A percentile compares a stretch with the other conserved stretches of the same genome.
Conservation (phyloP, 2,113 vertebrate genomes). For the Saccopteryx bilineata region DNA sequence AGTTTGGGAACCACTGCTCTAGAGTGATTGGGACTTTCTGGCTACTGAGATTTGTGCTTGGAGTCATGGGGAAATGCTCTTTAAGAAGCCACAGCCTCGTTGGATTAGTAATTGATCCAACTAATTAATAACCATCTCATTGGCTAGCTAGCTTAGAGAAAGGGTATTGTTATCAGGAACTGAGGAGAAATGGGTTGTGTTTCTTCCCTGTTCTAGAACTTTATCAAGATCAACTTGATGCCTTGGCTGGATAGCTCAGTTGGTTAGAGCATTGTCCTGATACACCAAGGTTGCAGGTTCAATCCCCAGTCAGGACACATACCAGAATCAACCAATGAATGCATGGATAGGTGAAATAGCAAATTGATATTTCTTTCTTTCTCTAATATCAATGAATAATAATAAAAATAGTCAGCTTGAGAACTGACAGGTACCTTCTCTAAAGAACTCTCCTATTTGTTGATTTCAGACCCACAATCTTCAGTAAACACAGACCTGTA, state of each 20-base stretch:
- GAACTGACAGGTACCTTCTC: neutral
- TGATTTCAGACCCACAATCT: slow-evolving; percentile 85
- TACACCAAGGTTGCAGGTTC: no score
- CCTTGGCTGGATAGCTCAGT: no score
- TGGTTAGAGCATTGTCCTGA: no score
- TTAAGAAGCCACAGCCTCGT: neutral
- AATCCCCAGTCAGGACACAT: no score
- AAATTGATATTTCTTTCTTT: no score
- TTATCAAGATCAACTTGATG: neutral
- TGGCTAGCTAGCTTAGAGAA: neutral
- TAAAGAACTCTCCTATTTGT: slow-evolving; percentile 57
- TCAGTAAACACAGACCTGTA: slow-evolving; percentile 84
- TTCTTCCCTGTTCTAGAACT: neutral
- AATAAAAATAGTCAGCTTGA: neutral
- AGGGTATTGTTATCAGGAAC: neutral
- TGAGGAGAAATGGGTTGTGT: neutral
- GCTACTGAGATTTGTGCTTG: neutral
- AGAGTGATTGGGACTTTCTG: neutral
- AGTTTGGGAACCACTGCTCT: neutral
- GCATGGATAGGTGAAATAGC: no score
- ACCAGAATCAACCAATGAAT: no score
- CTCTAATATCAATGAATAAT: no score
- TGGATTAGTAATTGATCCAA: neutral
- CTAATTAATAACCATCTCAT: neutral
- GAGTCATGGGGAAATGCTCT: neutral